Evolutionary conservation across 2,797 vertebrate genomes (phyloP), one percentile per base, ranked within the genome.

Genomic region (Tadarida brasiliensis): DNA sequence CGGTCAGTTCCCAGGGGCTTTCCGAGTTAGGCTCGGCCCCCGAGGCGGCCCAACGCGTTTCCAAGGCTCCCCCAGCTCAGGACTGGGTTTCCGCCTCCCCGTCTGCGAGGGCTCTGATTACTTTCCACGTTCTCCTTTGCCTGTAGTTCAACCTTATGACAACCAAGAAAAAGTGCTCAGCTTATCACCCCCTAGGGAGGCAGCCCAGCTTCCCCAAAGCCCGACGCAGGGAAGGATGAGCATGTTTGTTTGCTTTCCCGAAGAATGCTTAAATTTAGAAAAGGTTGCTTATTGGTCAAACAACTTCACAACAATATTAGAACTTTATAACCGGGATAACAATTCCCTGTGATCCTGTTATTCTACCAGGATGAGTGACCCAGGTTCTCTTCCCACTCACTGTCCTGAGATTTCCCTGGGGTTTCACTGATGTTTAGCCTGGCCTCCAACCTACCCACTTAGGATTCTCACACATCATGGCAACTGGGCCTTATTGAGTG

Each of bases 231-330:
- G 89, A 87, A 78, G 77, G 70, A 59, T 33, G 30, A 90, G 33
- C 7, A 17, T 16, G 20, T 49, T 61, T 44, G 33, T 88, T 68
- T 92, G 47, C 33, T 59, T 61, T 61, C 65, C 77, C 47, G 28
- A 30, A 81, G 82, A 81, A 70, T 28, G 56, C 33, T 86, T 77
- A 74, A 7, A 76, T 80, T 83, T 87, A 95, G 85, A 76, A 90
- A 73, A 91, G 71, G 73, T 78, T 87, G 7, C 56, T 59, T 89
- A 39, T 61, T 51, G 33, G 39, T 71, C 33, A 68, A 4, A 73
- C 17, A 44, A 16, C 80, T 81, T 81, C n/a, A 9, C 51, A 44
- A 87, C 11, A 61, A 12, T 54, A 30, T 70, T 90, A 68, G 68
- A 61, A n/a, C 56, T 78, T 85, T 82, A 76, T 56, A 83, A 19